Evolutionary conservation across 1,140 invertebrate species (phyloP), one percentile per base, ranked within the genome.

Genomic region (Calliopsis andreniformis): DNA sequence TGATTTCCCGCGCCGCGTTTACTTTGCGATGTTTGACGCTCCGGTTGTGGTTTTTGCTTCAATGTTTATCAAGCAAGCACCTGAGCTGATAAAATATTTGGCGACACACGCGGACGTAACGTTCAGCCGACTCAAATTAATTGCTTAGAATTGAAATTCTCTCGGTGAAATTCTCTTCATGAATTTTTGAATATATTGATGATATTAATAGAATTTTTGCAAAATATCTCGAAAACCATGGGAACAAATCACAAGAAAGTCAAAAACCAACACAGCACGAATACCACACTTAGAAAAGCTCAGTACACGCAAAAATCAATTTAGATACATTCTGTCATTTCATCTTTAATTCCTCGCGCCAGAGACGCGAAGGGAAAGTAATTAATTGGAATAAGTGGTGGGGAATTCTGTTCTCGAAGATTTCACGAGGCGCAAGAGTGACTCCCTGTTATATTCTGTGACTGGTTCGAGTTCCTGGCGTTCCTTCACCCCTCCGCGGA

Each of bases 311-410:
- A n/a, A n/a, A n/a, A n/a, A n/a, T n/a, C n/a, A n/a, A n/a, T n/a
- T n/a, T n/a, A n/a, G n/a, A n/a, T n/a, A n/a, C n/a, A n/a, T n/a
- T 14, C n/a, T 16, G 16, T 30, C 47, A 6, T n/a, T n/a, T n/a
- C n/a, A 1, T 32, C 39, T 14, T 25, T 63, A 30, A 39, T 63
- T 20, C 18, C 43, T 3, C 25, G 18, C 23, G 69, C 42, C 32
- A 10, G 56, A 42, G 30, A 14, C 7, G 20, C 53, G 53, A 12
- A 39, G 16, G 45, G 5, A 51, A 16, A 18, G 28, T 51, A 72
- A 72, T 72, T 72, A 72, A 72, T 72, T 72, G 49, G 45, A 39
- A 72, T 12, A 43, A 45, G 39, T 12, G 23, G 30, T 20, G 2
- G n/a, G 18, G 16, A 32, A 23, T 47, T 70, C 67, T 16, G 14